These are phyloP conservation scores for Drosophila conformis DNA, from an alignment of 2,888 invertebrate genomes.

Conservation along the genomic window DNA sequence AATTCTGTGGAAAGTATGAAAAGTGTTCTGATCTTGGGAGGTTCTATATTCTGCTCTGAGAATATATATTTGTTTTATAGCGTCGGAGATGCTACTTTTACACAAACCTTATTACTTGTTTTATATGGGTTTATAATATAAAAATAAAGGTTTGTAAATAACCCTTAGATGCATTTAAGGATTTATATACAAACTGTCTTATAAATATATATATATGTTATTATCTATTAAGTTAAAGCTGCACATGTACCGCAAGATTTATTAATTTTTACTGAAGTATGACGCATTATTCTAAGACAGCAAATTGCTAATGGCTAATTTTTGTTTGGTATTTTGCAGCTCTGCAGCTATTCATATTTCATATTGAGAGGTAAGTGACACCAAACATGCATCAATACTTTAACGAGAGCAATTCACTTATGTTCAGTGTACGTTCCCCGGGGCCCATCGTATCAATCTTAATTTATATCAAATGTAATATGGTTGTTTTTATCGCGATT, in stretches of 20 bases:
- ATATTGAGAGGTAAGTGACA: slow-evolving; percentile 42
- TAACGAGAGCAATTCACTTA: slow-evolving; percentile 20
- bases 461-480: slow-evolving; percentile 74
- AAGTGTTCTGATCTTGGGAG: not conserved
- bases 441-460: slow-evolving; percentile 68
- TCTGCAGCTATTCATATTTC: slow-evolving; percentile 6
- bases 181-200: not conserved
- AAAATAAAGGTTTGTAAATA: not conserved
- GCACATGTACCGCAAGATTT: not conserved
- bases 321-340: slow-evolving; percentile 32
- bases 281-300: slow-evolving; percentile 9
- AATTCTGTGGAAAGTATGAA: not conserved
- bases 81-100: not conserved
- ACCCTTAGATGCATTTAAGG: not conserved
- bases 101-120: not conserved
- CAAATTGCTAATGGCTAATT: slow-evolving; percentile 31
- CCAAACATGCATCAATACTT: not conserved
- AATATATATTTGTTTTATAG: not conserved
- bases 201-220: not conserved
- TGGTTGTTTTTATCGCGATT: slow-evolving; percentile 39
- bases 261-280: not conserved
- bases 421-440: slow-evolving; percentile 18
- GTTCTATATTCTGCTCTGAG: not conserved
- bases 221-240: not conserved
- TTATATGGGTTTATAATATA: not conserved